Evolutionary conservation across 2,113 vertebrate species (phyloP).

Genomic region (Bubalus kerabau): DNA sequence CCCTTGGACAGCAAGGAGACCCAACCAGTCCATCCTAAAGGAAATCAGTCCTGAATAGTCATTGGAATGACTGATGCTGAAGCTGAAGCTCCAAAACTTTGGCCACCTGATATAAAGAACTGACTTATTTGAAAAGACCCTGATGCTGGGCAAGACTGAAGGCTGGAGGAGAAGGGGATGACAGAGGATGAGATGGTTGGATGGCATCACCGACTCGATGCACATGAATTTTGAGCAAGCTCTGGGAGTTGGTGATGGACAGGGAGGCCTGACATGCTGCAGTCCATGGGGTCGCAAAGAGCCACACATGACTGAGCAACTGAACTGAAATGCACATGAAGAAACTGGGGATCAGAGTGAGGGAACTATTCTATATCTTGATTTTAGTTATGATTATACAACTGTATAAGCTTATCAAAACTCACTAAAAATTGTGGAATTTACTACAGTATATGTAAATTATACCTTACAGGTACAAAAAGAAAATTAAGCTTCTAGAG

Average conservation of each 20-base stretch:
- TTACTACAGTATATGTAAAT: neutral
- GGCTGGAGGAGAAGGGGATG: neutral
- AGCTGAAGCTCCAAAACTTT: neutral
- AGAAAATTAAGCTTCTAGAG: neutral
- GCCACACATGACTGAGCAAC: accelerated
- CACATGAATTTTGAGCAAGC: neutral
- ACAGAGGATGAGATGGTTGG: neutral
- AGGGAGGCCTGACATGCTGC: neutral
- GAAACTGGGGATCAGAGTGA: neutral
- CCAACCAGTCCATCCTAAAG: neutral
- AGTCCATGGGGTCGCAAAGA: neutral
- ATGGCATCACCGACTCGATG: neutral
- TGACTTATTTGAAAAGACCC: neutral
- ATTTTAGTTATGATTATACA: neutral
- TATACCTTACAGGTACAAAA: neutral
- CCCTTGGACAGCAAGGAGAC: neutral
- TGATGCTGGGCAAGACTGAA: neutral
- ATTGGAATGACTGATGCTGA: neutral
- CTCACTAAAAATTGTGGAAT: neutral
- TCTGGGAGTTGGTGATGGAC: neutral
- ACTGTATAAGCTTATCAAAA: neutral
- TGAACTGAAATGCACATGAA: neutral
- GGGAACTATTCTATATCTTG: neutral
- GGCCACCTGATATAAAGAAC: neutral
- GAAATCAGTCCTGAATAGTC: neutral